Conservation (phyloP, 2,113 vertebrate species). For the Tachycineta bicolor region DNA sequence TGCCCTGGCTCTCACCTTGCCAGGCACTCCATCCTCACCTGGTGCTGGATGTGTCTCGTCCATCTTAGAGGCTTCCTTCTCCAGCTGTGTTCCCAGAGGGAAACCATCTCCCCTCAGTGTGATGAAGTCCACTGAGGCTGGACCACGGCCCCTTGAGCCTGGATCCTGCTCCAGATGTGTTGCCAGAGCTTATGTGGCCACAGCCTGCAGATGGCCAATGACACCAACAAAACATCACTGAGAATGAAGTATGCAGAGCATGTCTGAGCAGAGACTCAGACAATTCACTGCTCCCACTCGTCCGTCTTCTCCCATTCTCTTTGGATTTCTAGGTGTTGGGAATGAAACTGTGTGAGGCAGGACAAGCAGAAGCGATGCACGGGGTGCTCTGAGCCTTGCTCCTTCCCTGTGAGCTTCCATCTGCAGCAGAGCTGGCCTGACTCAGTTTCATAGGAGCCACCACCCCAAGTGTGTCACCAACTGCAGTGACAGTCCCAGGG, state of each 20-base stretch:
- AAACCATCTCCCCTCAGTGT: not conserved
- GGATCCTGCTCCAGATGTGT: not conserved
- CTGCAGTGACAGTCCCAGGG: not conserved
- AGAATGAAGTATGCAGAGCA: not conserved
- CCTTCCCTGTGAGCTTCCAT: not conserved
- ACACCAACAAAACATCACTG: not conserved
- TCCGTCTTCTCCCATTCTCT: not conserved
- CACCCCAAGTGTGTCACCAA: fast-evolving
- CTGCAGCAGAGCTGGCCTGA: fast-evolving
- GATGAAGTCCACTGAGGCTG: not conserved
- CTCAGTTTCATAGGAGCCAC: not conserved
- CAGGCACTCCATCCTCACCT: not conserved
- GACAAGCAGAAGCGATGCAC: not conserved
- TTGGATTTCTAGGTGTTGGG: not conserved
- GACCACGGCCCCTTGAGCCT: fast-evolving
- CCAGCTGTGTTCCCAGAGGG: fast-evolving
- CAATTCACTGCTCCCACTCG: not conserved
- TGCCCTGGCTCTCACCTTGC: not conserved
- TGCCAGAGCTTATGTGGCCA: not conserved
- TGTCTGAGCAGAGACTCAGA: not conserved
- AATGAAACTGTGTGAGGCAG: not conserved
- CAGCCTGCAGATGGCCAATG: fast-evolving
- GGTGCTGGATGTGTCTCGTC: fast-evolving
- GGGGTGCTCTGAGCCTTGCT: fast-evolving
- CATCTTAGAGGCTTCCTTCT: not conserved